Evolutionary conservation across 2,888 invertebrate species (phyloP).

Genomic region (Tuta absoluta): DNA sequence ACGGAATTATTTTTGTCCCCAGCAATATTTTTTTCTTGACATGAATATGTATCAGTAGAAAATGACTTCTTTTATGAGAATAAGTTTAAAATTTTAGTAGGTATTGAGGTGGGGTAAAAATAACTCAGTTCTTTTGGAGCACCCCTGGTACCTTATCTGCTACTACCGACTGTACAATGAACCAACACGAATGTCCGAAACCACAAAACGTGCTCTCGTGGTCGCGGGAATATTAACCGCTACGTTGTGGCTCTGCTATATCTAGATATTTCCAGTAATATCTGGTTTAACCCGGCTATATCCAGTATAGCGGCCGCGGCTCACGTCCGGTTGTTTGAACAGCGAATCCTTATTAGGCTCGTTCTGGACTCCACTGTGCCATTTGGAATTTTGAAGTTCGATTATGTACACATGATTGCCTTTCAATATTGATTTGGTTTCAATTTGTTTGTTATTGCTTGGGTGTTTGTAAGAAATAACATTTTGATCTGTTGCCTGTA

Average conservation of each 20-base stretch:
- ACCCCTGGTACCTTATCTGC: too few relatives aligned
- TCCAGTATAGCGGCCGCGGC: neutral
- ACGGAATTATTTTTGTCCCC: too few relatives aligned
- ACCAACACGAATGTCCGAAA: neutral
- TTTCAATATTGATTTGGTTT: neutral
- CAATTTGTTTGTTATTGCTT: too few relatives aligned
- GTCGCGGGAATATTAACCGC: neutral
- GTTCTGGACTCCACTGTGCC: neutral
- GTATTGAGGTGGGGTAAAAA: too few relatives aligned
- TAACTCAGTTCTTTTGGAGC: too few relatives aligned
- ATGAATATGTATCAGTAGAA: too few relatives aligned
- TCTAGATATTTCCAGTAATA: neutral
- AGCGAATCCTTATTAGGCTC: neutral
- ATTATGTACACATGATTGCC: neutral
- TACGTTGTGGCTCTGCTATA: neutral
- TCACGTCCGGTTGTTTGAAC: neutral
- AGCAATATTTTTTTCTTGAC: too few relatives aligned
- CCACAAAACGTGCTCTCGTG: slow-evolving; percentile 4
- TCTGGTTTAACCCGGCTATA: neutral
- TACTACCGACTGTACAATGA: too few relatives aligned
- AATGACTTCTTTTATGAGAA: too few relatives aligned
- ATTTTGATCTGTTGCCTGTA: too few relatives aligned
- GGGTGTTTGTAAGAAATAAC: too few relatives aligned
- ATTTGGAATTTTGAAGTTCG: neutral
- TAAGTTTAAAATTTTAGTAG: too few relatives aligned